These are phyloP conservation scores for Scelioninae gen. 2 DNA, from an alignment of 2,888 invertebrate species.

Conservation along the genomic window DNA sequence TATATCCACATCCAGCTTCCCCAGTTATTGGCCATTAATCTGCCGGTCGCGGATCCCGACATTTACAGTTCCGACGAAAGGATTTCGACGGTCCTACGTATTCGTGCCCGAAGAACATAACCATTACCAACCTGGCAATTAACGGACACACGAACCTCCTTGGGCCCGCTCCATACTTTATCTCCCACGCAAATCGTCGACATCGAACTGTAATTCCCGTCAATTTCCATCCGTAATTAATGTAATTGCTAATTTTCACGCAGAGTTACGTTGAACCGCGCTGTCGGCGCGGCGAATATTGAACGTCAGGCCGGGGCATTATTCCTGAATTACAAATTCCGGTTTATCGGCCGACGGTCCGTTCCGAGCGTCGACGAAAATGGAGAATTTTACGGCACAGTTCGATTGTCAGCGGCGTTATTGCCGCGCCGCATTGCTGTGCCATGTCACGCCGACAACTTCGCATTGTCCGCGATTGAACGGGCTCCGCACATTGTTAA, in stretches of 20 bases:
- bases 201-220: constrained; percentile 10
- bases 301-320: constrained; percentile 51
- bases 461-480: constrained; percentile 72
- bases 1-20: no score
- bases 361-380: constrained; percentile 54
- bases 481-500: constrained; percentile 71
- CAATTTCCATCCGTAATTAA: constrained; percentile 26
- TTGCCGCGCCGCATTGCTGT: constrained; percentile 57
- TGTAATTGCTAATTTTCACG: constrained; percentile 35
- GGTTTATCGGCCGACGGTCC: constrained; percentile 48
- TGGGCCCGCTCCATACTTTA: not conserved
- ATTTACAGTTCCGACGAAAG: no score
- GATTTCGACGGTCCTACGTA: no score
- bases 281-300: constrained; percentile 37
- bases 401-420: constrained; percentile 60
- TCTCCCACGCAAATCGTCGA: not conserved
- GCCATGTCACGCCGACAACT: constrained; percentile 68
- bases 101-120: no score
- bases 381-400: constrained; percentile 55
- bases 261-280: constrained; percentile 44
- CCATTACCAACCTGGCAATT: no score
- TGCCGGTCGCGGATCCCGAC: no score
- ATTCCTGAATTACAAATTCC: constrained; percentile 59
- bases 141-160: no score
- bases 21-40: no score